A percentile compares a stretch with the other conserved stretches of the same genome.
Conservation (phyloP, 2,113 vertebrate species). For the Formicarius rufipectus region DNA sequence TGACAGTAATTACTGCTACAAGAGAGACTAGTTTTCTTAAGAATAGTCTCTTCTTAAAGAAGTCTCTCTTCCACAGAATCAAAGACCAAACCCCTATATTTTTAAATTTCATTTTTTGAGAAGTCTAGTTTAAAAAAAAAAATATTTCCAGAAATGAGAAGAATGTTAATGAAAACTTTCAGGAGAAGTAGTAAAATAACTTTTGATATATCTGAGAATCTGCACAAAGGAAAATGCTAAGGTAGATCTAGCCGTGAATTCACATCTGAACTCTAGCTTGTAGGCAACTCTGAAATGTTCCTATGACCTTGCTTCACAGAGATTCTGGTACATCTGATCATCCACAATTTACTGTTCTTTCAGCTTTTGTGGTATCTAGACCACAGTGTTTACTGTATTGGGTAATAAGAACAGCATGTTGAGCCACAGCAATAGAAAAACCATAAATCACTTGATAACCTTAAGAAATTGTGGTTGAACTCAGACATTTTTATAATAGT, state of each 20-base stretch:
- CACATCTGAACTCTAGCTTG: background rate
- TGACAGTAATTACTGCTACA: background rate
- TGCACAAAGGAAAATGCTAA: background rate
- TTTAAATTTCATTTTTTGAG: background rate
- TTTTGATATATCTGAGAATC: background rate
- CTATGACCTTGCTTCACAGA: background rate
- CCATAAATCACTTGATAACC: background rate
- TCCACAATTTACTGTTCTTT: background rate
- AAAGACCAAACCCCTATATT: background rate
- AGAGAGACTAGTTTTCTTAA: background rate
- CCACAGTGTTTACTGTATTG: background rate
- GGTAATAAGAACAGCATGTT: background rate
- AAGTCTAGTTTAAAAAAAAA: background rate
- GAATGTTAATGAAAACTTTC: background rate
- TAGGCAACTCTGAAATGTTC: background rate
- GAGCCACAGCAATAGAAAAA: background rate
- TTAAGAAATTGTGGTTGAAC: conserved; percentile 14
- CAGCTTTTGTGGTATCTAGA: background rate
- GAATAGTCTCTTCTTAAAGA: background rate
- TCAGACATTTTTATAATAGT: conserved; percentile 4
- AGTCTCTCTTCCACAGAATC: background rate
- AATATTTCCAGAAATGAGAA: background rate
- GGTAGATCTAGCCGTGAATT: background rate
- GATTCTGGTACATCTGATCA: background rate
- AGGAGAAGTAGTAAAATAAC: background rate